Evolutionary conservation across 2,888 invertebrate species (phyloP).

Genomic region (Aelia acuminata): DNA sequence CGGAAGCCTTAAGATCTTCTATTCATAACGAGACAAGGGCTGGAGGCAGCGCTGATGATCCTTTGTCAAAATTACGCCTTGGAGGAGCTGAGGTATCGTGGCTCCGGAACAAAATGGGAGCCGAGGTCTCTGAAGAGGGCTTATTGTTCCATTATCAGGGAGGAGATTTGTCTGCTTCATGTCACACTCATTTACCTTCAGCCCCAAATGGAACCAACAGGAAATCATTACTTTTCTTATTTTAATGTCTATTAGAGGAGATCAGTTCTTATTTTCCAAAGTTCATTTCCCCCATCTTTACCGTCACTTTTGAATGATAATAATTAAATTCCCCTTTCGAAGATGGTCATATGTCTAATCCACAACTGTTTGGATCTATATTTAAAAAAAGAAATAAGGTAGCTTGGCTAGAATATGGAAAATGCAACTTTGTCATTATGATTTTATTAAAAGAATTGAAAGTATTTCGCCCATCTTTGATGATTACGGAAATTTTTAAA

Average conservation of each 20-base stretch:
- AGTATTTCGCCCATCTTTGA: too few relatives aligned
- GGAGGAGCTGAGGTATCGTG: neutral
- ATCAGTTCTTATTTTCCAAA: neutral
- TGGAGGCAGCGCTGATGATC: neutral
- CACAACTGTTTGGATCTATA: too few relatives aligned
- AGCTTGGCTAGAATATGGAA: too few relatives aligned
- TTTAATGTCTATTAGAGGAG: neutral
- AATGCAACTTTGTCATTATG: too few relatives aligned
- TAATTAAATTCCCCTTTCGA: too few relatives aligned
- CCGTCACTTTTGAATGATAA: neutral
- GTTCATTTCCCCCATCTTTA: neutral
- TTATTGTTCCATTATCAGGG: neutral
- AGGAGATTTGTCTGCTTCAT: neutral
- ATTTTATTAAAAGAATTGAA: too few relatives aligned
- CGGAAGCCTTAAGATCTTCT: neutral
- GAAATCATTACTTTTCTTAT: slow-evolving; percentile 38
- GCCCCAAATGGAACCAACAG: neutral
- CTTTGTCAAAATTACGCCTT: slow-evolving; percentile 22
- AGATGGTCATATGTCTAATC: too few relatives aligned
- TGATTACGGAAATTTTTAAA: too few relatives aligned
- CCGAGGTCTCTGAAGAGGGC: neutral
- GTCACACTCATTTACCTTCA: slow-evolving; percentile 35
- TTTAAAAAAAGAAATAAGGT: too few relatives aligned
- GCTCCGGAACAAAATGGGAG: neutral
- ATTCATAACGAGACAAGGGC: neutral